Evolutionary conservation across 1,140 invertebrate genomes (phyloP).

Genomic region (Aphelenchoides avenae): DNA sequence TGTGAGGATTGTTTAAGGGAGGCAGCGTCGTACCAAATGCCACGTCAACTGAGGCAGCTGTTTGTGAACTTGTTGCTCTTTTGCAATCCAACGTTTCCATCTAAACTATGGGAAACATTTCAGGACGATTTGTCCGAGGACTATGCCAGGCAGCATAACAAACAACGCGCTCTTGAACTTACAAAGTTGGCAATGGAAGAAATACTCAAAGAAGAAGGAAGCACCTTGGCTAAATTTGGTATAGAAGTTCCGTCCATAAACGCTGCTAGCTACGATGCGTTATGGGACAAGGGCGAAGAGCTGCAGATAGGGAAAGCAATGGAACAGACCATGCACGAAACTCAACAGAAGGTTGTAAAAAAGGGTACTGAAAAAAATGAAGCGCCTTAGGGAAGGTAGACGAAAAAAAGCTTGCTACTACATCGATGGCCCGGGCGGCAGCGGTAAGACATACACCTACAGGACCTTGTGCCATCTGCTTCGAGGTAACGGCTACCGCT

Average conservation of each 20-base stretch:
- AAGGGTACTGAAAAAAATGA: background rate
- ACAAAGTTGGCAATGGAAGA: too few relatives aligned
- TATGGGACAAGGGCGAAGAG: conserved; percentile 15
- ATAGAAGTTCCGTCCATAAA: background rate
- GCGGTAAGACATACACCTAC: conserved; percentile 26
- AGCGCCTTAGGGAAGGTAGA: background rate
- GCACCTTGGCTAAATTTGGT: conserved; percentile 6
- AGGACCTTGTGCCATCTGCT: conserved; percentile 8
- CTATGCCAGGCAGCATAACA: background rate
- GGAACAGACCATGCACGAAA: background rate
- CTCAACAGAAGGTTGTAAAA: conserved; percentile 5
- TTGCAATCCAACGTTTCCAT: background rate
- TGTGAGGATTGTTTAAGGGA: conserved; percentile 11
- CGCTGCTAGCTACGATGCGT: background rate
- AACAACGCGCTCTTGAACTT: background rate
- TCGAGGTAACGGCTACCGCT: background rate
- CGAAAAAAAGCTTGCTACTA: conserved; percentile 1
- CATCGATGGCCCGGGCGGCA: conserved; percentile 22
- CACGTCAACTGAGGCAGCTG: conserved; percentile 5
- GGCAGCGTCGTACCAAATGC: background rate
- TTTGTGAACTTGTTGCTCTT: conserved; percentile 13
- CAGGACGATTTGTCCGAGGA: conserved; percentile 5
- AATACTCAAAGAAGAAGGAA: background rate
- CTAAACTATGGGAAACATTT: conserved; percentile 20
- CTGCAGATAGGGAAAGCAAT: background rate